phyloP scores from a whole-genome alignment of 2,888 invertebrate species.

The Amphipoea lucens region DNA sequence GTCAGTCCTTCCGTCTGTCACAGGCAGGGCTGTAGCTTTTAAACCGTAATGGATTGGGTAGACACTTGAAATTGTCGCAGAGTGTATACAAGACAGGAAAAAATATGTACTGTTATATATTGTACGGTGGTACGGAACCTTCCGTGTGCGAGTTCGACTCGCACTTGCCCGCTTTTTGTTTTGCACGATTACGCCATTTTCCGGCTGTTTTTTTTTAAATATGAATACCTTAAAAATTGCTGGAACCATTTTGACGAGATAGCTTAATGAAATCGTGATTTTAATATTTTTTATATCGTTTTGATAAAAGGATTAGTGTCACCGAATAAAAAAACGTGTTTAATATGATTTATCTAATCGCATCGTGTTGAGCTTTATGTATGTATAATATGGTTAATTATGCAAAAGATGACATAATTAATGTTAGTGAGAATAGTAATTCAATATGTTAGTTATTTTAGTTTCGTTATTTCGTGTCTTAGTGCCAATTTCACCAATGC shows the following conservation, averaged over 20 bases:
- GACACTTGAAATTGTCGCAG: not conserved
- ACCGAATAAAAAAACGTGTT: constrained; percentile 1
- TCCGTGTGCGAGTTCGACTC: not conserved
- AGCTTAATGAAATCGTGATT: constrained; percentile 2
- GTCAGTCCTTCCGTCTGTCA: not conserved
- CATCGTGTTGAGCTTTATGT: constrained; percentile 11
- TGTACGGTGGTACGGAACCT: not conserved
- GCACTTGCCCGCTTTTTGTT: not conserved
- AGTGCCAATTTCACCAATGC: not conserved
- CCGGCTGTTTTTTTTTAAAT: not conserved
- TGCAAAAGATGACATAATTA: constrained; percentile 7
- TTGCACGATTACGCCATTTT: constrained; percentile 3
- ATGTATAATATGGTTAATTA: constrained; percentile 4
- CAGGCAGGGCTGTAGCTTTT: not conserved
- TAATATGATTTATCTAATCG: constrained; percentile 21
- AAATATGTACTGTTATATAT: not conserved
- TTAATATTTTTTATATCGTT: constrained; percentile 14
- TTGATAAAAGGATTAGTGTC: constrained; percentile 31
- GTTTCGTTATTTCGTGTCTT: not conserved
- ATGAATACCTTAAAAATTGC: constrained; percentile 15
- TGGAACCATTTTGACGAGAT: constrained; percentile 22
- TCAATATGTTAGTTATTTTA: not conserved
- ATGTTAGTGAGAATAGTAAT: not conserved
- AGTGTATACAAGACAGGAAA: not conserved
- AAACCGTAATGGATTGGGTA: not conserved